Base-by-base conservation (phyloP, 2,888 invertebrate species). In the Stramonita haemastoma region DNA sequence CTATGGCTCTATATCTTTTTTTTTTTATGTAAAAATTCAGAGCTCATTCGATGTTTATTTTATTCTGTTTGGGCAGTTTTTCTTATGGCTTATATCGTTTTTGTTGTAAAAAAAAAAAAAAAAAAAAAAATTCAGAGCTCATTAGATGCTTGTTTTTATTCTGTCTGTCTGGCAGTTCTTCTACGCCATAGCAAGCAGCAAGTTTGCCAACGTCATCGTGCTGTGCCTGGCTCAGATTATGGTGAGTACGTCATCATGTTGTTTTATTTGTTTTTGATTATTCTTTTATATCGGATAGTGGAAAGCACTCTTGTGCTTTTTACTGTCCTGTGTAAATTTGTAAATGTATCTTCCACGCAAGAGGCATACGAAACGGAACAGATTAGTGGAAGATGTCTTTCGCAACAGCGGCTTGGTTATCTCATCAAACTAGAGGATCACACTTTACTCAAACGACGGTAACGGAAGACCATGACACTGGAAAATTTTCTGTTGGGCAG, bases 131-230 rank as follows among this genome's bases (percentile, higher is more conserved):
- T n/a, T n/a, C n/a, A n/a, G n/a, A n/a, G n/a, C n/a, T n/a, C n/a
- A n/a, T n/a, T n/a, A n/a, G 46, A 46, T 46, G 46, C 46, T 46
- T 8, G 46, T 46, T 46, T n/a, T 8, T 46, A 8, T 46, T 46
- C 36, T 26, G 26, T 46, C 56, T 86, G 29, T 66, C 34, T 60
- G 32, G 91, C 97, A 99, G 98, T 99, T 99, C 96, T 99, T 99
- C 97, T 99, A 99, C 96, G 98, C 99, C 94, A 99, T 99, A 95
- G 99, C 99, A 0, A 99, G 99, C 93, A 99, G 98, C 93, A 99
- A 99, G 96, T 99, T 99, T 6, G 99, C 99, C 19, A 99, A 99
- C 96, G 98, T 99, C 89, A 99, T 99, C 93, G 99, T 46, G 46
- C 46, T 46, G 46, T 46, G 46, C 92, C 96, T 99, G 83, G 99